Conservation (phyloP, 2,113 vertebrate species). For the Melanostigma gelatinosum region DNA sequence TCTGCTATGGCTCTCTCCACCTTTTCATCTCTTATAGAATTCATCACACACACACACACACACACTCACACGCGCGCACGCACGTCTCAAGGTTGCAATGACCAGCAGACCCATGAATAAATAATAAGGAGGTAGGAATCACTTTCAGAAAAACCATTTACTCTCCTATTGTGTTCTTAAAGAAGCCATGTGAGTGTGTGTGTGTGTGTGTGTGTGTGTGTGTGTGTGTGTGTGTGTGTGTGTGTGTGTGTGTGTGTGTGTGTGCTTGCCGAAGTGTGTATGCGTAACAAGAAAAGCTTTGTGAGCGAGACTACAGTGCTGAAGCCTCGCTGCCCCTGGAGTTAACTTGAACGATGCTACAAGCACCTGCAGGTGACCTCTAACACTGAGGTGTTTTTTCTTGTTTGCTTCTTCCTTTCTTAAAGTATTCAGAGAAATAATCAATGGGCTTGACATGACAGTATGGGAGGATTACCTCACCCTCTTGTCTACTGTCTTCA, state of each 20-base stretch:
- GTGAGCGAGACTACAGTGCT: conserved; percentile 64
- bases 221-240: conserved; percentile 32
- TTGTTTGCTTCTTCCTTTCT: conserved; percentile 14
- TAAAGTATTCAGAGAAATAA: conserved; percentile 14
- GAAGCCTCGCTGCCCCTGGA: conserved; percentile 63
- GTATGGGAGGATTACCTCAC: not conserved
- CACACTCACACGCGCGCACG: conserved; percentile 17
- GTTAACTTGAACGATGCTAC: conserved; percentile 64
- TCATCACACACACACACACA: conserved; percentile 51
- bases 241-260: conserved; percentile 17
- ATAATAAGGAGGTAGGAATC: conserved; percentile 84
- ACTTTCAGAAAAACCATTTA: conserved; percentile 86
- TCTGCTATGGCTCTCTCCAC: conserved; percentile 62
- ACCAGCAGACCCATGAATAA: conserved; percentile 87
- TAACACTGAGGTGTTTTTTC: conserved; percentile 23
- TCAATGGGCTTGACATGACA: conserved; percentile 11
- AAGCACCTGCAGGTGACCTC: conserved; percentile 71
- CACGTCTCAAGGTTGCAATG: conserved; percentile 84
- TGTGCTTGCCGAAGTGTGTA: conserved; percentile 8
- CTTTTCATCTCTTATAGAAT: conserved; percentile 63
- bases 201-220: conserved; percentile 30
- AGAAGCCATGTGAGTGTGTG: conserved; percentile 55
- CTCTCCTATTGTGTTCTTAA: conserved; percentile 82
- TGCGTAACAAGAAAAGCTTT: conserved; percentile 68
- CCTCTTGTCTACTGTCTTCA: not conserved